phyloP scores from a whole-genome alignment of 1,140 invertebrate genomes.

The Dendrolimus kikuchii region DNA sequence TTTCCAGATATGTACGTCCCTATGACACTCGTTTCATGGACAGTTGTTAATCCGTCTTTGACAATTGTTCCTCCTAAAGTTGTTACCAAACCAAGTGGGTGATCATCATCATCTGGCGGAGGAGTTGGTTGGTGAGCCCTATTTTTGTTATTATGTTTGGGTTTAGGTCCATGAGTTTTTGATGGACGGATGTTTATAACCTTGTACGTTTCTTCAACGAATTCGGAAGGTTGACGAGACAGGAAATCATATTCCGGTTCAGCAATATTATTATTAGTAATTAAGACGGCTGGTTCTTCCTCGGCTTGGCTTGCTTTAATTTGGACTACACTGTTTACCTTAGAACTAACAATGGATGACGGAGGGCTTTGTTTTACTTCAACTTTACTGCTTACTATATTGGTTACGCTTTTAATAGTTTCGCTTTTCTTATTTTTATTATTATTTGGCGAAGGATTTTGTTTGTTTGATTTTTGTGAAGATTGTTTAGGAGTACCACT shows the following conservation, averaged over 20 bases:
- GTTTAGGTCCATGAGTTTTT: conserved; percentile 58
- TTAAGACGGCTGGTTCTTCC: conserved; percentile 65
- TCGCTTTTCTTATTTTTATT: conserved; percentile 43
- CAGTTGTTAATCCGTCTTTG: conserved; percentile 86
- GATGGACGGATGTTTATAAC: conserved; percentile 73
- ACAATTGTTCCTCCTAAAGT: conserved; percentile 87
- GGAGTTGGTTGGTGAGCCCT: conserved; percentile 54
- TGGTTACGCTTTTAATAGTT: conserved; percentile 41
- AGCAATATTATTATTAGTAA: conserved; percentile 80
- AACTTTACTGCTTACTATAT: conserved; percentile 64
- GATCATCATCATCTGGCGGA: conserved; percentile 70
- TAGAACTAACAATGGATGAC: conserved; percentile 41
- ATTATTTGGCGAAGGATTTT: conserved; percentile 35
- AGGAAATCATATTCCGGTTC: conserved; percentile 88
- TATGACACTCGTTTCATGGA: conserved; percentile 90
- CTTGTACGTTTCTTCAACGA: conserved; percentile 82
- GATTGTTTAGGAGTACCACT: conserved; percentile 36
- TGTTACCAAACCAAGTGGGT: conserved; percentile 85
- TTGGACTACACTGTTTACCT: conserved; percentile 69
- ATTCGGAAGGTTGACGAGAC: conserved; percentile 85
- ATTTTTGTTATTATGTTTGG: conserved; percentile 58
- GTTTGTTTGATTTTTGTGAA: conserved; percentile 41
- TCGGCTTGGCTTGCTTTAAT: conserved; percentile 62
- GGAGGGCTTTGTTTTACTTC: conserved; percentile 66
- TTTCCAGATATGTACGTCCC: conserved; percentile 91